Conservation (phyloP, 30 jellyfish, hydroid and myxozoan genomes). For the Cassiopea andromeda region DNA sequence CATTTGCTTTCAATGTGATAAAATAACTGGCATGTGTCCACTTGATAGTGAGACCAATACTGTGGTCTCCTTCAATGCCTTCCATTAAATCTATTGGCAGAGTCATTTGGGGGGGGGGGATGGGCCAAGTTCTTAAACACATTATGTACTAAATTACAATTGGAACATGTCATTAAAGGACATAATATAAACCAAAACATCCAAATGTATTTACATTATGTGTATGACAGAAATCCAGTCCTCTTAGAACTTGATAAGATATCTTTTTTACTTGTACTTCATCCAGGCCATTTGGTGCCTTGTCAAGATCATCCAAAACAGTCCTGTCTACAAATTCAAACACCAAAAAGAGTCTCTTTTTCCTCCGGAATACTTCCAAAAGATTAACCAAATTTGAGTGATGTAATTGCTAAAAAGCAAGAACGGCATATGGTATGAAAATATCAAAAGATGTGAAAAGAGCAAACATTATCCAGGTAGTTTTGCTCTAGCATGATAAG, state of each 20-base stretch:
- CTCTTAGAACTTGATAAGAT: conserved; percentile 93
- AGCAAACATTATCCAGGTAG: too few species aligned
- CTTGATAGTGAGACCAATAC: too few species aligned
- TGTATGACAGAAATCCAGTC: conserved; percentile 94
- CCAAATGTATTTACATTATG: conserved; percentile 82
- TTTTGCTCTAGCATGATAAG: too few species aligned
- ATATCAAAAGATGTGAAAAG: too few species aligned
- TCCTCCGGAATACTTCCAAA: conserved; percentile 94
- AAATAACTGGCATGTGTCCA: too few species aligned
- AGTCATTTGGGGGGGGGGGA: too few species aligned
- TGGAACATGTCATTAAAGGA: not conserved
- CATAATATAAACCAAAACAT: not conserved
- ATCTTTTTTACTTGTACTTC: conserved; percentile 76
- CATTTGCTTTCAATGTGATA: too few species aligned
- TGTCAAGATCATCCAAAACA: conserved; percentile 93
- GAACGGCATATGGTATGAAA: not conserved
- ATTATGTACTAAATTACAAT: too few species aligned
- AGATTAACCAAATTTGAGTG: conserved; percentile 95
- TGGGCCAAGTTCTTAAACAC: too few species aligned
- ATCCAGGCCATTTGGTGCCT: conserved; percentile 90
- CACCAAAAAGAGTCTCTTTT: conserved; percentile 88
- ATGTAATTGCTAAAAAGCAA: conserved; percentile 84
- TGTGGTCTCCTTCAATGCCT: too few species aligned
- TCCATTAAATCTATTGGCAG: too few species aligned
- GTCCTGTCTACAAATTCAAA: conserved; percentile 97